A percentile compares a stretch with the other conserved stretches of the same genome.
phyloP scores from a whole-genome alignment of 1,140 invertebrate genomes.

The Zaprionus kolodkinae region DNA sequence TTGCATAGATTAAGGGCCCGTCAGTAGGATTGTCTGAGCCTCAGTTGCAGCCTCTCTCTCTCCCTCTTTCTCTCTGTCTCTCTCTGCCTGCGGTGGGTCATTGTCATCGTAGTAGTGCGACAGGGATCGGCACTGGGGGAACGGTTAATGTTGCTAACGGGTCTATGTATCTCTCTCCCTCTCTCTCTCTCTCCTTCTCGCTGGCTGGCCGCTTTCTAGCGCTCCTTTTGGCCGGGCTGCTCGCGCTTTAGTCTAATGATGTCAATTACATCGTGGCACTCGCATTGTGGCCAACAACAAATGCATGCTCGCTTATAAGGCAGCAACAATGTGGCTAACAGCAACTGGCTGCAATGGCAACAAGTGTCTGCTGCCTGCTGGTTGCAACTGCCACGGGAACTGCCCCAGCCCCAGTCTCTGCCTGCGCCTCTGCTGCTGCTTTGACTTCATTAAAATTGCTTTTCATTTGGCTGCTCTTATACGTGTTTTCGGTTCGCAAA shows the following conservation, averaged over 20 bases:
- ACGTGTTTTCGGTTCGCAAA: constrained; percentile 25
- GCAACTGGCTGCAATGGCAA: constrained; percentile 49
- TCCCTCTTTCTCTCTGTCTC: neutral
- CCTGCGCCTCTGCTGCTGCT: constrained; percentile 21
- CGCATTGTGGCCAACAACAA: constrained; percentile 77
- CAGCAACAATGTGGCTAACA: constrained; percentile 67
- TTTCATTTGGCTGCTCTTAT: constrained; percentile 65
- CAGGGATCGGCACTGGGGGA: constrained; percentile 9
- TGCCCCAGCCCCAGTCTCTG: neutral
- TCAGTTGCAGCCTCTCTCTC: neutral
- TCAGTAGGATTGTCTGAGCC: neutral
- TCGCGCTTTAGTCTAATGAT: constrained; percentile 80
- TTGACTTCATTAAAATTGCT: constrained; percentile 77
- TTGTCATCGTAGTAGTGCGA: constrained; percentile 13
- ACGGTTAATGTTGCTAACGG: constrained; percentile 49
- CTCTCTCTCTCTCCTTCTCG: neutral
- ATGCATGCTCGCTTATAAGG: constrained; percentile 75
- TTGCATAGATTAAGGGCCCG: constrained; percentile 57
- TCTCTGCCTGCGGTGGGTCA: constrained; percentile 43
- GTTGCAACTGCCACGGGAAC: constrained; percentile 20
- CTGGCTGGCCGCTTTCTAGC: constrained; percentile 68
- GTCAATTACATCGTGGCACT: constrained; percentile 80
- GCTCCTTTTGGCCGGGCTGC: constrained; percentile 55
- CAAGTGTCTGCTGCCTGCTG: constrained; percentile 35
- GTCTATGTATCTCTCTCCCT: constrained; percentile 2